Base-by-base conservation (phyloP, 2,888 invertebrate species). In the Drosophila diplacantha region DNA sequence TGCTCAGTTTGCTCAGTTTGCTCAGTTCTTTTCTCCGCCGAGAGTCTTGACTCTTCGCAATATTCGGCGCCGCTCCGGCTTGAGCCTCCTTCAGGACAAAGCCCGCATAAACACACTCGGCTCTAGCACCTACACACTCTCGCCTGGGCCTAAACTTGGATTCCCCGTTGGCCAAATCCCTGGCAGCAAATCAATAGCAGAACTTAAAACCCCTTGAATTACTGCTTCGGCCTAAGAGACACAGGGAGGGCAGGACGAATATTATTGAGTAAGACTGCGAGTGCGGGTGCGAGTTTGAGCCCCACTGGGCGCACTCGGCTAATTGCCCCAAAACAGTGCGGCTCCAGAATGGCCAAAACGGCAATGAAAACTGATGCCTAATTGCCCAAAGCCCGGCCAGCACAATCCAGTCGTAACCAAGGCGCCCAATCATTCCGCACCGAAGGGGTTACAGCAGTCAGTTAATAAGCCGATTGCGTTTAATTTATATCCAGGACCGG, bases 131-230 rank as follows among this genome's bases (percentile, higher is more conserved):
- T 31, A 44, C 20, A 38, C 55, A 38, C n/a, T 5, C 16, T 14
- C 14, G 7, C 2, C n/a, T 1, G 14, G 59, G 59, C 38, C 46
- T 8, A 26, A 62, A 51, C 41, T 51, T 51, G 16, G 20, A 51
- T 20, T 44, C 49, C 61, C 61, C 39, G 41, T 18, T 51, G 35
- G 62, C 34, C 37, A 44, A 47, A 34, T 38, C 39, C 34, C 52
- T 32, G 32, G 43, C 34, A 55, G 43, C 38, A 16, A 52, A 59
- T 50, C 39, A 58, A 57, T 44, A 39, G 64, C 46, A n/a, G 24
- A 52, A 41, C 53, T 43, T 49, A 34, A 62, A 59, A 20, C 37
- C 49, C 24, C 41, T 56, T 67, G 43, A 69, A 65, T 65, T 54
- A 50, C 35, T 43, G 14, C 20, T 7, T 18, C 29, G 34, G 39